phyloP scores from a whole-genome alignment of 2,797 vertebrate genomes.

The Oreochromis mossambicus region DNA sequence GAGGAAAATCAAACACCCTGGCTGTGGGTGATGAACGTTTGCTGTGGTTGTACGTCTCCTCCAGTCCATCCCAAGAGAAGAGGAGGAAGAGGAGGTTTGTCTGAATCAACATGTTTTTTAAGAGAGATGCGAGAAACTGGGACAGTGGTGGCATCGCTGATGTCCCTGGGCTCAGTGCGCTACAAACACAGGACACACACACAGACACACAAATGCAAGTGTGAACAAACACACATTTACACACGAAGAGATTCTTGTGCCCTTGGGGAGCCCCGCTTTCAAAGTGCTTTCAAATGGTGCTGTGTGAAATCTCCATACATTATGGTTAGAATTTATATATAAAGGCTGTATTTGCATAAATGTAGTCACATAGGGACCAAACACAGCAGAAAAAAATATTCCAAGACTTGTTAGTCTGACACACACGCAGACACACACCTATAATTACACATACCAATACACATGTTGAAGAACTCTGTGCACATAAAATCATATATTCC shows the following conservation, averaged over 20 bases:
- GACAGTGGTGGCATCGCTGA: slow-evolving; percentile 73
- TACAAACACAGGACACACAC: slow-evolving; percentile 61
- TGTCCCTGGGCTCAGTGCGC: slow-evolving; percentile 69
- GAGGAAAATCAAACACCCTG: slow-evolving; percentile 56
- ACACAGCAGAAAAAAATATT: slow-evolving; percentile 50
- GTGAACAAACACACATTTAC: slow-evolving; percentile 57
- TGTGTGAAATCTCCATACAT: slow-evolving; percentile 70
- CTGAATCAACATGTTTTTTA: slow-evolving; percentile 76
- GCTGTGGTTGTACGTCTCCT: slow-evolving; percentile 40
- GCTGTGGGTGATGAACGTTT: slow-evolving; percentile 58
- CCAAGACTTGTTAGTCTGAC: slow-evolving; percentile 39
- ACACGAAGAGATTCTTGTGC: slow-evolving; percentile 36
- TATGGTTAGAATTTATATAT: slow-evolving; percentile 71
- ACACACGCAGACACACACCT: background rate
- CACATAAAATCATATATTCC: background rate
- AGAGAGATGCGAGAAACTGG: slow-evolving; percentile 72
- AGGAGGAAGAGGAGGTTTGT: slow-evolving; percentile 57
- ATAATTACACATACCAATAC: background rate
- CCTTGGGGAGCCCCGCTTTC: slow-evolving; percentile 58
- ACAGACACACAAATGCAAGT: slow-evolving; percentile 41
- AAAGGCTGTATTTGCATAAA: slow-evolving; percentile 73
- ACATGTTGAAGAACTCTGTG: background rate
- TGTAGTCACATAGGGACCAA: slow-evolving; percentile 53
- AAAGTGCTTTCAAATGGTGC: slow-evolving; percentile 68
- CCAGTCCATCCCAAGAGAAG: slow-evolving; percentile 55